These are phyloP conservation scores for Diadophis punctatus DNA, from an alignment of 2,113 vertebrate species.

Conservation along the genomic window DNA sequence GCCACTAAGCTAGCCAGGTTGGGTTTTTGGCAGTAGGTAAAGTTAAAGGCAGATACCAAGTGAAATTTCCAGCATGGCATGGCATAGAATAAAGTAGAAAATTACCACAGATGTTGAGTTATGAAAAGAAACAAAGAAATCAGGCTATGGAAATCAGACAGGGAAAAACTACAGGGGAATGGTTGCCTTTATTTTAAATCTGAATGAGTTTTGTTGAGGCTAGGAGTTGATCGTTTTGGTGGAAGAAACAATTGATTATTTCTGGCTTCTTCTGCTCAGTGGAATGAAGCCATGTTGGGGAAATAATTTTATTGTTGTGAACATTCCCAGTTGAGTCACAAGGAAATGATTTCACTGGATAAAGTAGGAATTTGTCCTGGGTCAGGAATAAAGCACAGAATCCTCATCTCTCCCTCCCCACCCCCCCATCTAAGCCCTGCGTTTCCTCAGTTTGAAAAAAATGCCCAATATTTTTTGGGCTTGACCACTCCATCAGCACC, in stretches of 20 bases:
- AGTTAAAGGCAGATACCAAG: neutral
- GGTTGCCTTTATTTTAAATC: neutral
- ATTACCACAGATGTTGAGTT: neutral
- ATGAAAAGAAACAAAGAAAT: neutral
- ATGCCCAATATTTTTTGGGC: neutral
- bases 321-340: constrained; percentile 15
- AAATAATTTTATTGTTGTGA: constrained; percentile 9
- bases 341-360: constrained; percentile 31
- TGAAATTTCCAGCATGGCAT: neutral
- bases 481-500: constrained; percentile 22
- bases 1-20: neutral
- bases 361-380: constrained; percentile 21
- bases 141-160: neutral
- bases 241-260: neutral
- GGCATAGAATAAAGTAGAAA: neutral
- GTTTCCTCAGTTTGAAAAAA: constrained; percentile 11
- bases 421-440: neutral
- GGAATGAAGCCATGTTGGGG: constrained; percentile 8
- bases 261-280: constrained; percentile 7
- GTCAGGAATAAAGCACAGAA: constrained; percentile 5
- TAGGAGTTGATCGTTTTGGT: neutral
- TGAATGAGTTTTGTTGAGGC: too few species aligned
- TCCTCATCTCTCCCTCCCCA: neutral
- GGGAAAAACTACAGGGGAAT: neutral
- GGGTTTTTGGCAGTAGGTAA: neutral